These are phyloP conservation scores for Stichodactyla helianthus DNA, from an alignment of 64 coral and sea anemone genomes.

Conservation along the genomic window DNA sequence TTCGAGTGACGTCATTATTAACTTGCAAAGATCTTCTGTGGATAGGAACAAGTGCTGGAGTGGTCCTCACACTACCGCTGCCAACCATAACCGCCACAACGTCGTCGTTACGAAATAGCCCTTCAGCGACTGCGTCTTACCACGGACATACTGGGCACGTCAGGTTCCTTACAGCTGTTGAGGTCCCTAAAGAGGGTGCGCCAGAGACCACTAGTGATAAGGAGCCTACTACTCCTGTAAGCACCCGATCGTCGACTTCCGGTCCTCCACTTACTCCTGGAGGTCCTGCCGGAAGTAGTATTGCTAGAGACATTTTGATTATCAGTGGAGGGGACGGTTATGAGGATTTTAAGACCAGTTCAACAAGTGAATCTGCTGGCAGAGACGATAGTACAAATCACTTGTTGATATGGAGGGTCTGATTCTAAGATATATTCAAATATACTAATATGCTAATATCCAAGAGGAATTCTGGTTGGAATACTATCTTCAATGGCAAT, in stretches of 20 bases:
- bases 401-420: slow-evolving; percentile 94
- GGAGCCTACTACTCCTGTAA: slow-evolving; percentile 39
- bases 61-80: slow-evolving; percentile 94
- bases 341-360: slow-evolving; percentile 94
- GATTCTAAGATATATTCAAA: background rate
- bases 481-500: too few species aligned
- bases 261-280: slow-evolving; percentile 33
- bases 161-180: slow-evolving; percentile 92
- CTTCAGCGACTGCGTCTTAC: slow-evolving; percentile 77
- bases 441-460: too few species aligned
- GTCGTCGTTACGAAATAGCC: slow-evolving; percentile 84
- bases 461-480: background rate
- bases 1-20: slow-evolving; percentile 85
- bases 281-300: background rate
- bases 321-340: slow-evolving; percentile 98
- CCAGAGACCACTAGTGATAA: slow-evolving; percentile 65
- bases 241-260: slow-evolving; percentile 18
- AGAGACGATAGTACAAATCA: slow-evolving; percentile 99
- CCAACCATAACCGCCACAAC: slow-evolving; percentile 90
- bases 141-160: slow-evolving; percentile 98
- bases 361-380: slow-evolving; percentile 96
- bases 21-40: slow-evolving; percentile 96
- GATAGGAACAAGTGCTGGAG: slow-evolving; percentile 99
- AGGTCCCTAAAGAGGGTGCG: slow-evolving; percentile 64
- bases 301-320: slow-evolving; percentile 71